Conservation (phyloP, 2,797 vertebrate genomes). For the Epinephelus malabaricus region DNA sequence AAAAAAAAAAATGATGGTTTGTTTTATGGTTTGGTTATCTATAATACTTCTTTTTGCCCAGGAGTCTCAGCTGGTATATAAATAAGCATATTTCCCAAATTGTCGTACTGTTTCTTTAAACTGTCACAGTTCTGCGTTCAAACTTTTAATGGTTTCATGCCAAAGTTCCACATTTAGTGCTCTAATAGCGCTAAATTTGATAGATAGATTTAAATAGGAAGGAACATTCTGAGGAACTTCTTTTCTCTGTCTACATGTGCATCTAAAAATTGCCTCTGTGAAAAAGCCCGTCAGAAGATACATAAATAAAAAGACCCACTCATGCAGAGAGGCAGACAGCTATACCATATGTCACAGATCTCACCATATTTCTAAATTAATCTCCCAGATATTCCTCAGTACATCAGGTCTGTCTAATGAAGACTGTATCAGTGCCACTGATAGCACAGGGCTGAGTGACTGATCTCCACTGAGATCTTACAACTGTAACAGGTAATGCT, state of each 20-base stretch:
- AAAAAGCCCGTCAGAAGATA: neutral
- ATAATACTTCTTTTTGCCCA: too few species aligned
- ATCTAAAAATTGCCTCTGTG: neutral
- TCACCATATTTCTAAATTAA: constrained; percentile 39
- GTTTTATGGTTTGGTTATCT: too few species aligned
- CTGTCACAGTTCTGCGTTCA: too few species aligned
- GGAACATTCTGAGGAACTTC: neutral
- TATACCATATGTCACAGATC: constrained; percentile 25
- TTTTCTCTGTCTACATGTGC: neutral
- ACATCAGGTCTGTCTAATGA: constrained; percentile 53
- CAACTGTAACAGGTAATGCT: constrained; percentile 59
- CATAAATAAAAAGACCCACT: constrained; percentile 26
- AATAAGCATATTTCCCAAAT: too few species aligned
- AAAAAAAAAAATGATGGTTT: too few species aligned
- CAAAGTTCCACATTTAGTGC: too few species aligned
- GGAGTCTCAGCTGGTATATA: too few species aligned
- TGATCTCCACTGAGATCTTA: constrained; percentile 69
- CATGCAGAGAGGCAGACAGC: constrained; percentile 13
- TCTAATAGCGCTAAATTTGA: neutral
- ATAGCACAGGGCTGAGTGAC: constrained; percentile 54
- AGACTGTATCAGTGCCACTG: constrained; percentile 42
- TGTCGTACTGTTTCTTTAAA: too few species aligned
- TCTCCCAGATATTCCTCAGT: constrained; percentile 45
- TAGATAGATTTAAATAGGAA: neutral
- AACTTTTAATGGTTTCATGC: too few species aligned